Percentiles rank a stretch among this genome's conserved stretches.
phyloP scores from a whole-genome alignment of 1,140 invertebrate species.

The Doryteuthis pealeii region DNA sequence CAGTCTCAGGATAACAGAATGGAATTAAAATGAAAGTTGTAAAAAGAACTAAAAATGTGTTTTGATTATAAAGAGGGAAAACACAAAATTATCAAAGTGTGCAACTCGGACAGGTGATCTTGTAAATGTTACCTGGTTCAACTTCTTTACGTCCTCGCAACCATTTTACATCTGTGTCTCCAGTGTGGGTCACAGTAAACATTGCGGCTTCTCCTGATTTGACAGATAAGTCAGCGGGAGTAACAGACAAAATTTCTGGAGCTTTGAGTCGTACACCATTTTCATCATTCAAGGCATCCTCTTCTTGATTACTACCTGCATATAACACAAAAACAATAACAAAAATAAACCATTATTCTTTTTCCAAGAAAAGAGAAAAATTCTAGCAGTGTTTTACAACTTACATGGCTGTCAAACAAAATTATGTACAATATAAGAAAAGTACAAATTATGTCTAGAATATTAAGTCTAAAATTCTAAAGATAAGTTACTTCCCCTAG shows the following conservation, averaged over 20 bases:
- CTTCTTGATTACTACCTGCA: neutral
- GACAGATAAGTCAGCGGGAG: slow-evolving; percentile 30
- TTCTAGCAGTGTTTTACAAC: too few relatives aligned
- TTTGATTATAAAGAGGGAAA: too few relatives aligned
- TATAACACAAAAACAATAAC: slow-evolving; percentile 2
- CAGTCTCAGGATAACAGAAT: too few relatives aligned
- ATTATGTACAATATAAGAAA: too few relatives aligned
- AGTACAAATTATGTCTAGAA: too few relatives aligned
- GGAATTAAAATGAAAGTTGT: too few relatives aligned
- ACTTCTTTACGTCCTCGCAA: slow-evolving; percentile 36
- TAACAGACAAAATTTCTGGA: slow-evolving; percentile 33
- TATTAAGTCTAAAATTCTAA: too few relatives aligned
- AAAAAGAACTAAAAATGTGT: too few relatives aligned
- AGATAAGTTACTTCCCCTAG: too few relatives aligned
- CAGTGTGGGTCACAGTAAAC: slow-evolving; percentile 42
- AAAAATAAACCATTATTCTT: neutral
- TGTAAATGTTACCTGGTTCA: slow-evolving; percentile 28
- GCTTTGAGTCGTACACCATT: slow-evolving; percentile 19
- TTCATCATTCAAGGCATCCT: slow-evolving; percentile 22
- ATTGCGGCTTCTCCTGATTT: slow-evolving; percentile 32
- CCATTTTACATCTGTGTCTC: slow-evolving; percentile 49
- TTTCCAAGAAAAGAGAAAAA: neutral
- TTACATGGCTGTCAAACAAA: too few relatives aligned
- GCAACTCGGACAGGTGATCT: too few relatives aligned
- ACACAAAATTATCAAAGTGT: too few relatives aligned